Evolutionary conservation across 2,888 invertebrate species (phyloP).

Genomic region (Nomada goodeniana): DNA sequence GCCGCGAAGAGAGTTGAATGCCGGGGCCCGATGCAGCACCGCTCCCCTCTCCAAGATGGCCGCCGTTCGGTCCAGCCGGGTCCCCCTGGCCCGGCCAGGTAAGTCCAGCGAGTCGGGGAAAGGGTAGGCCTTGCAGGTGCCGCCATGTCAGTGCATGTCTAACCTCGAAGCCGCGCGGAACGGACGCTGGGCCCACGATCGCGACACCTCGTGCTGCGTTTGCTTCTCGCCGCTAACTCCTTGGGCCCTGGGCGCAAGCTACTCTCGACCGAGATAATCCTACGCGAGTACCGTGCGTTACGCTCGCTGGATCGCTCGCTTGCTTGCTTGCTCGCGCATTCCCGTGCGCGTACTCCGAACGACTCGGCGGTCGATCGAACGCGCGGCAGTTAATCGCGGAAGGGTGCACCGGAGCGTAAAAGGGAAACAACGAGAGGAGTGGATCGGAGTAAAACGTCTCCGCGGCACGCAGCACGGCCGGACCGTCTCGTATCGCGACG

Average conservation of each 20-base stretch:
- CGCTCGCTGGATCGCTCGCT: constrained; percentile 17
- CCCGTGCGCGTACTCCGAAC: neutral
- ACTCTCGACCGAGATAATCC: neutral
- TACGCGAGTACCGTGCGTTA: constrained; percentile 8
- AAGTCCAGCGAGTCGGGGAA: constrained; percentile 76
- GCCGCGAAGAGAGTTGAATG: constrained; percentile 76
- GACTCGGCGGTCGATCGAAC: neutral
- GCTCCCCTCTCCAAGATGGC: constrained; percentile 83
- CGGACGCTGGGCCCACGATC: constrained; percentile 78
- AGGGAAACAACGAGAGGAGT: constrained; percentile 7
- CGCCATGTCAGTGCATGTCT: constrained; percentile 84
- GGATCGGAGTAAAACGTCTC: constrained; percentile 21
- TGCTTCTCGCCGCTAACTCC: constrained; percentile 34
- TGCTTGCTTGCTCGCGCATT: neutral
- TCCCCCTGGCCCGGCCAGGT: constrained; percentile 75
- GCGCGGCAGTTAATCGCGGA: neutral
- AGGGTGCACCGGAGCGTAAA: constrained; percentile 1
- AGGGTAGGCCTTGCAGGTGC: constrained; percentile 83
- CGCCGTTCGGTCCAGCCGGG: constrained; percentile 79
- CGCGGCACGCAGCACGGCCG: constrained; percentile 13
- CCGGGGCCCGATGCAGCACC: constrained; percentile 60
- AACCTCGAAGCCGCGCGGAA: constrained; percentile 83
- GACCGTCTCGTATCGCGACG: neutral
- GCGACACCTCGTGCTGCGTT: constrained; percentile 71
- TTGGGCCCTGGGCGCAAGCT: constrained; percentile 4